Evolutionary conservation across 2,888 invertebrate species (phyloP).

Genomic region (Lepidocyrtoides sp.): DNA sequence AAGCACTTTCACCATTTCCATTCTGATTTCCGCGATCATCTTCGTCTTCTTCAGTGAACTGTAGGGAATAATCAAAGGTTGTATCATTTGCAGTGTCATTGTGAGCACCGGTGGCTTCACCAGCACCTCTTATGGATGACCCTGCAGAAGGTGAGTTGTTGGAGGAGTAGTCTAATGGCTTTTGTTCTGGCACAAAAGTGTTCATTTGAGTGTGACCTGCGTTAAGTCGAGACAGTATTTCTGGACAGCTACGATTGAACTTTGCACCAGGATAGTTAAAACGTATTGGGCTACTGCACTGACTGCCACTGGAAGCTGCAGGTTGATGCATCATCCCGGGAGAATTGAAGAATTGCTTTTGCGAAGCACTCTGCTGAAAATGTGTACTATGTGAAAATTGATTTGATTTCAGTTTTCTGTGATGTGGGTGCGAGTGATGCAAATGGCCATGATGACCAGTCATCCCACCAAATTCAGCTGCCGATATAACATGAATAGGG

Average conservation of each 20-base stretch:
- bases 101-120: slow-evolving; percentile 60
- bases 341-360: slow-evolving; percentile 74
- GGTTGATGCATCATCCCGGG: slow-evolving; percentile 76
- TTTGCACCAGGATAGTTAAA: slow-evolving; percentile 75
- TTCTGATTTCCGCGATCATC: slow-evolving; percentile 75
- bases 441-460: slow-evolving; percentile 65
- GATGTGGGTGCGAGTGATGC: slow-evolving; percentile 60
- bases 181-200: slow-evolving; percentile 62
- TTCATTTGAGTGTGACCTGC: slow-evolving; percentile 62
- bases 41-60: slow-evolving; percentile 82
- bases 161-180: slow-evolving; percentile 83
- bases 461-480: slow-evolving; percentile 79
- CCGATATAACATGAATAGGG: slow-evolving; percentile 82
- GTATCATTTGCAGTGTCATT: slow-evolving; percentile 69
- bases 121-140: slow-evolving; percentile 63
- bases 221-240: slow-evolving; percentile 77
- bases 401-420: slow-evolving; percentile 56
- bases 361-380: slow-evolving; percentile 8
- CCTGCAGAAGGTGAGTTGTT: slow-evolving; percentile 67
- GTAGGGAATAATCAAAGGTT: slow-evolving; percentile 84
- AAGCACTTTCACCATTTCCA: slow-evolving; percentile 82
- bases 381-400: slow-evolving; percentile 52
- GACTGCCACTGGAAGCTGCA: slow-evolving; percentile 28
- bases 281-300: slow-evolving; percentile 63
- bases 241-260: slow-evolving; percentile 82